Percentiles rank a stretch among this genome's conserved stretches.
These are phyloP conservation scores for Drepana arcuata DNA, from an alignment of 1,140 invertebrate species.

Conservation along the genomic window DNA sequence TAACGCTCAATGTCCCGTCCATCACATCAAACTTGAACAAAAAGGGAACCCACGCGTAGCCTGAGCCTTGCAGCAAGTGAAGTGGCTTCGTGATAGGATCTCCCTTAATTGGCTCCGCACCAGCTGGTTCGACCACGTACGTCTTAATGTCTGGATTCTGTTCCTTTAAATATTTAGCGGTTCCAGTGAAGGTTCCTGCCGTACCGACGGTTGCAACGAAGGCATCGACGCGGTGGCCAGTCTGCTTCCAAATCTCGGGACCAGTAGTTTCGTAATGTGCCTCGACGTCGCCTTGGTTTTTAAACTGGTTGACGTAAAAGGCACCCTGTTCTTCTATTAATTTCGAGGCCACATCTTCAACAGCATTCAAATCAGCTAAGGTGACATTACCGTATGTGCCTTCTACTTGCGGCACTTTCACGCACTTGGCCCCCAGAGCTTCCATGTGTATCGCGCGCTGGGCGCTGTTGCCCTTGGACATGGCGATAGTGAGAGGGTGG, in stretches of 20 bases:
- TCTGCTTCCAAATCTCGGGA: slow-evolving; percentile 60
- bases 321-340: slow-evolving; percentile 40
- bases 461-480: slow-evolving; percentile 55
- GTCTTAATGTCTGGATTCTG: slow-evolving; percentile 40
- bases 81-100: slow-evolving; percentile 46
- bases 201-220: slow-evolving; percentile 57
- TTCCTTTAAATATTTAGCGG: slow-evolving; percentile 50
- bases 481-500: slow-evolving; percentile 48
- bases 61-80: slow-evolving; percentile 57
- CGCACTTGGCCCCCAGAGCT: slow-evolving; percentile 52
- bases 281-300: slow-evolving; percentile 35
- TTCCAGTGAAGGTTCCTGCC: slow-evolving; percentile 50
- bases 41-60: slow-evolving; percentile 51
- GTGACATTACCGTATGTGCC: slow-evolving; percentile 59
- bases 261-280: slow-evolving; percentile 50
- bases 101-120: slow-evolving; percentile 49
- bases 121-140: slow-evolving; percentile 47
- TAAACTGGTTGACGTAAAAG: slow-evolving; percentile 55
- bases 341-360: slow-evolving; percentile 37
- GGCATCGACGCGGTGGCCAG: slow-evolving; percentile 46
- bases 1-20: slow-evolving; percentile 43
- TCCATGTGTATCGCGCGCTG: slow-evolving; percentile 60
- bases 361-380: slow-evolving; percentile 41
- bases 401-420: slow-evolving; percentile 53
- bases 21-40: slow-evolving; percentile 44